phyloP scores from a whole-genome alignment of 2,888 invertebrate species.

The Eristalis arbustorum region DNA sequence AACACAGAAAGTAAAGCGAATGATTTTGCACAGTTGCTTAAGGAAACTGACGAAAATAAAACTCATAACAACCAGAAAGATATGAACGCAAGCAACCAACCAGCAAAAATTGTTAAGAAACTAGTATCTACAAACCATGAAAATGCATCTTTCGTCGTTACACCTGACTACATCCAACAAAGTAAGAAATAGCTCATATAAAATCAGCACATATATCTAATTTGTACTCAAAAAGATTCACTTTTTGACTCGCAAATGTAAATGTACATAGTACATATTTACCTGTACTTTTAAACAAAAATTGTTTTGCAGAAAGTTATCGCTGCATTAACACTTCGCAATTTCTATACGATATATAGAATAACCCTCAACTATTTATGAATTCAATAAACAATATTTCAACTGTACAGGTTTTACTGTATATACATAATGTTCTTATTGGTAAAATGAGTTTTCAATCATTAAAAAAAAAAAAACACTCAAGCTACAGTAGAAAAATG shows the following conservation, averaged over 20 bases:
- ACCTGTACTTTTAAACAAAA: too few species aligned
- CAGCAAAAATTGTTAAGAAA: constrained; percentile 52
- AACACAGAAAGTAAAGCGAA: constrained; percentile 44
- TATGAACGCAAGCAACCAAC: constrained; percentile 23
- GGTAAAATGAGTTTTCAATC: too few species aligned
- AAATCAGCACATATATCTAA: background rate
- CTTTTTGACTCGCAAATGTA: background rate
- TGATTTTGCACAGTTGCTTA: constrained; percentile 29
- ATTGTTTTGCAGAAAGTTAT: too few species aligned
- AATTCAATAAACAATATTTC: too few species aligned
- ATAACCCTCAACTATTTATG: too few species aligned
- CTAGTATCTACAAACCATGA: constrained; percentile 44
- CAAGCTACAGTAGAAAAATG: too few species aligned
- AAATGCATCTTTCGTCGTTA: constrained; percentile 87
- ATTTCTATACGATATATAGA: too few species aligned
- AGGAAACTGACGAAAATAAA: constrained; percentile 43
- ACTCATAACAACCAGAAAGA: constrained; percentile 46
- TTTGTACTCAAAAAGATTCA: background rate
- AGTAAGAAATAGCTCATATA: constrained; percentile 83
- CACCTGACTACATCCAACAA: constrained; percentile 96
- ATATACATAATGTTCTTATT: too few species aligned
- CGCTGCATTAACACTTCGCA: too few species aligned
- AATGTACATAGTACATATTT: too few species aligned
- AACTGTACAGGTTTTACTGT: too few species aligned
- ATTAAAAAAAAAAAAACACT: too few species aligned